A percentile compares a stretch with the other conserved stretches of the same genome.
Evolutionary conservation across 1,140 invertebrate species (phyloP).

Genomic region (Drosophila bocki): DNA sequence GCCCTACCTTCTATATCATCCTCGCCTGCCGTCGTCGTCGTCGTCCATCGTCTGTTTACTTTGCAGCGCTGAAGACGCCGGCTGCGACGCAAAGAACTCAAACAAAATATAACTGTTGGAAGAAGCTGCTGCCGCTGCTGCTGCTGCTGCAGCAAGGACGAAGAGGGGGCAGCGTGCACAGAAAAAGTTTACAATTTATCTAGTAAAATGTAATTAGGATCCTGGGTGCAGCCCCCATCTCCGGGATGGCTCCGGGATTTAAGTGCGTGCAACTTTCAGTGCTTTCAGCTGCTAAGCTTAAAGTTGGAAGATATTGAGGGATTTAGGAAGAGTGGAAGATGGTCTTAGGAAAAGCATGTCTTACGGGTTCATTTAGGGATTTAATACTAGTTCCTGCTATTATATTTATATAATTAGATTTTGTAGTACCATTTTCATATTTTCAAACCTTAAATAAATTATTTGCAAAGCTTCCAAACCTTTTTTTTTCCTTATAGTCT

Average conservation of each 20-base stretch:
- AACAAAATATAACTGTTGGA: constrained; percentile 81
- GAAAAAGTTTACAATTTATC: constrained; percentile 85
- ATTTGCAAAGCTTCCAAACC: no score
- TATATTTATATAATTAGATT: no score
- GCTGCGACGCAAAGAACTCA: constrained; percentile 71
- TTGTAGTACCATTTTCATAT: no score
- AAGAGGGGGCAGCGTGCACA: constrained; percentile 50
- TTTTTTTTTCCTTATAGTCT: no score
- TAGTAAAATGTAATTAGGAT: constrained; percentile 85
- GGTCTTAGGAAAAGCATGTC: neutral
- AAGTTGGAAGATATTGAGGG: constrained; percentile 22
- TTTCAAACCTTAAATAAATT: no score
- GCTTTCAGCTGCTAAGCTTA: constrained; percentile 25
- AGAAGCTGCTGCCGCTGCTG: constrained; percentile 57
- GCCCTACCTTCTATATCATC: constrained; percentile 7
- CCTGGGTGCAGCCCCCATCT: constrained; percentile 52
- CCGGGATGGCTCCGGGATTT: neutral
- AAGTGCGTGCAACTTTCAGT: constrained; percentile 35
- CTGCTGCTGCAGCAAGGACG: constrained; percentile 18
- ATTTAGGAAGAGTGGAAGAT: neutral
- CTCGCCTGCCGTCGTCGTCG: constrained; percentile 4
- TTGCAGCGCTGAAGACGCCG: constrained; percentile 72
- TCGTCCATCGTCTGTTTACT: constrained; percentile 55
- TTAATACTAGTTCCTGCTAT: neutral
- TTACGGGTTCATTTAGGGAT: neutral